Evolutionary conservation across 1,140 invertebrate species (phyloP).

Genomic region (Drosophila chauvacae): DNA sequence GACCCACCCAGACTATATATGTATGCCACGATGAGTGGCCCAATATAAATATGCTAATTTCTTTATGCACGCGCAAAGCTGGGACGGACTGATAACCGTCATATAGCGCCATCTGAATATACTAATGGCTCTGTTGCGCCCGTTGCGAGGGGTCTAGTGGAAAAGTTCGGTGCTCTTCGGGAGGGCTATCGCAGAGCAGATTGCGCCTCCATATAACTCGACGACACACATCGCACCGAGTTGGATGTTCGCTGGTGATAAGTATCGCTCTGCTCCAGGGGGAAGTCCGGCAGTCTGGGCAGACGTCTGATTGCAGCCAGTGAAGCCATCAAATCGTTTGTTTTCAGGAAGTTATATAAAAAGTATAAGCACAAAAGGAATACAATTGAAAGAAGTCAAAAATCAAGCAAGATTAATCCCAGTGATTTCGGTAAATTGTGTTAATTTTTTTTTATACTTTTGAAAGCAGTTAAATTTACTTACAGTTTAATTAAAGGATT

Average conservation of each 20-base stretch:
- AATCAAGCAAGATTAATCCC: neutral
- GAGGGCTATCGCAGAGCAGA: slow-evolving; percentile 20
- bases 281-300: slow-evolving; percentile 30
- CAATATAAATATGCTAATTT: slow-evolving; percentile 49
- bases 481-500: no score
- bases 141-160: slow-evolving; percentile 27
- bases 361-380: neutral
- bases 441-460: no score
- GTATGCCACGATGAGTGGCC: neutral
- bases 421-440: neutral
- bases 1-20: neutral
- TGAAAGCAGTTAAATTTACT: no score
- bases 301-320: slow-evolving; percentile 3
- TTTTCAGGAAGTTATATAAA: neutral
- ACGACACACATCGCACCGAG: neutral
- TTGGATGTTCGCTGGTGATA: slow-evolving; percentile 4
- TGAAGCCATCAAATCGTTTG: no score
- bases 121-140: neutral
- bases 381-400: neutral
- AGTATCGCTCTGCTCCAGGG: slow-evolving; percentile 13
- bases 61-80: slow-evolving; percentile 26
- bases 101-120: neutral
- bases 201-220: slow-evolving; percentile 16
- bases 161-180: slow-evolving; percentile 37
- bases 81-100: slow-evolving; percentile 13